These are phyloP conservation scores for Lymantria monacha DNA, from an alignment of 2,888 invertebrate species.

Conservation along the genomic window DNA sequence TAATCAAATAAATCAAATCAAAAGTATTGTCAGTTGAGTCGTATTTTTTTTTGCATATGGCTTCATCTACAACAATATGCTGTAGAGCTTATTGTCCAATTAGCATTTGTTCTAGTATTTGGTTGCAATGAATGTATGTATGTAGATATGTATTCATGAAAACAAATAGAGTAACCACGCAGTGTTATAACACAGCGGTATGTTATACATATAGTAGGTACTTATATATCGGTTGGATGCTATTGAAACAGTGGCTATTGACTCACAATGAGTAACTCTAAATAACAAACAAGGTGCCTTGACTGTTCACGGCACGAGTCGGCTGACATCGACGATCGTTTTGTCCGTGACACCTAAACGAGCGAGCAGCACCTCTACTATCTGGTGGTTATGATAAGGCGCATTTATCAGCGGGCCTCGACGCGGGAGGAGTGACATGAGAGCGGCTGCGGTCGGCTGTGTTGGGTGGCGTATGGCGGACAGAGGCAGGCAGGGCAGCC, in stretches of 20 bases:
- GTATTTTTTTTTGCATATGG: too few species aligned
- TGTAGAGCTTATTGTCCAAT: too few species aligned
- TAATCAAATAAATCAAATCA: too few species aligned
- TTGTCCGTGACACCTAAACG: slow-evolving; percentile 78
- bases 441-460: slow-evolving; percentile 56
- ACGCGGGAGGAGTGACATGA: slow-evolving; percentile 58
- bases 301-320: slow-evolving; percentile 55
- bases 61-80: too few species aligned
- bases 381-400: slow-evolving; percentile 75
- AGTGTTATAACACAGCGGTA: slow-evolving; percentile 2
- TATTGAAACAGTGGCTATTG: slow-evolving; percentile 48
- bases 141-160: slow-evolving; percentile 2
- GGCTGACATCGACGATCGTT: slow-evolving; percentile 48
- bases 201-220: slow-evolving; percentile 9
- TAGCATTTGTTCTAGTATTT: neutral
- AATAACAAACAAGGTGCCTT: slow-evolving; percentile 57
- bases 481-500: slow-evolving; percentile 42
- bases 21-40: too few species aligned
- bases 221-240: slow-evolving; percentile 39
- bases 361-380: slow-evolving; percentile 78
- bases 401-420: slow-evolving; percentile 70
- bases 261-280: slow-evolving; percentile 55
- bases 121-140: slow-evolving; percentile 16
- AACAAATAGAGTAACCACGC: slow-evolving; percentile 8
- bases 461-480: slow-evolving; percentile 49